Evolutionary conservation across 2,797 vertebrate species (phyloP).

Genomic region (Gastrophryne carolinensis): DNA sequence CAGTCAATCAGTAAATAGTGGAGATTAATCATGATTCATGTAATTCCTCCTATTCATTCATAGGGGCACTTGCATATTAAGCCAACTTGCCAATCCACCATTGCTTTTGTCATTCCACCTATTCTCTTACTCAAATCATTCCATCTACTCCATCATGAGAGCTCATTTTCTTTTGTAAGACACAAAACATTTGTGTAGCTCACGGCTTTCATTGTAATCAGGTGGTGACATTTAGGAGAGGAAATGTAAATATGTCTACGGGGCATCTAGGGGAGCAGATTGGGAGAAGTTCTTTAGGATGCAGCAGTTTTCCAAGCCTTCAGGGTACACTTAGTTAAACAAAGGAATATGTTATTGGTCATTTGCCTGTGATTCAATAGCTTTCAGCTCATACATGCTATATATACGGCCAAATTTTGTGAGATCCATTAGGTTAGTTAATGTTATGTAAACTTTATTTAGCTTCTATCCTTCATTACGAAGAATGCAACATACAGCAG

Average conservation of each 20-base stretch:
- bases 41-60: too few relatives aligned
- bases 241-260: background rate
- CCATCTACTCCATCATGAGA: too few relatives aligned
- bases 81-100: too few relatives aligned
- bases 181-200: background rate
- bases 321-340: slow-evolving; percentile 16
- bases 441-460: slow-evolving; percentile 34
- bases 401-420: background rate
- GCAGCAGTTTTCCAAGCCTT: background rate
- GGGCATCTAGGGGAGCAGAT: background rate
- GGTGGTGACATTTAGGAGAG: background rate
- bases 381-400: background rate
- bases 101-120: too few relatives aligned
- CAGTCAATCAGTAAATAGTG: background rate
- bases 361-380: slow-evolving; percentile 10
- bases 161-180: background rate
- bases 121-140: too few relatives aligned
- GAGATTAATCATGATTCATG: too few relatives aligned
- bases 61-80: too few relatives aligned
- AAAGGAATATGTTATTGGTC: slow-evolving; percentile 21
- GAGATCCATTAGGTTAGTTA: slow-evolving; percentile 14
- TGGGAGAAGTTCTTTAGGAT: background rate
- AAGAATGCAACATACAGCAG: background rate
- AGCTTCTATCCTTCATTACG: background rate
- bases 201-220: background rate